These are phyloP conservation scores for Plectrocnemia conspersa DNA, from an alignment of 1,140 invertebrate species.

Conservation along the genomic window DNA sequence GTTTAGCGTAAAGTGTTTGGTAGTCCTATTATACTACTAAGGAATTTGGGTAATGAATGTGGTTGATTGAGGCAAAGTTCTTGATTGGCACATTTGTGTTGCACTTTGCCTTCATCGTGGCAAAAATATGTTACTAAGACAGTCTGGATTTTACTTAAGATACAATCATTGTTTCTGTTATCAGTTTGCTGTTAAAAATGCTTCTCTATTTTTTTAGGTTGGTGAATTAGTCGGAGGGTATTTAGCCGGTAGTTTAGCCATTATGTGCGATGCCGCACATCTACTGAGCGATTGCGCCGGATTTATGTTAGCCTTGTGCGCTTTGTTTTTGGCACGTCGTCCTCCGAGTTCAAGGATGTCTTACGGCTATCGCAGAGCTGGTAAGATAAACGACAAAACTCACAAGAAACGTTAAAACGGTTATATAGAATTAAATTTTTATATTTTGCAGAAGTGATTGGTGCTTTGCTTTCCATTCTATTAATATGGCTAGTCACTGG, in stretches of 20 bases:
- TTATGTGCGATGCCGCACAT: slow-evolving; percentile 82
- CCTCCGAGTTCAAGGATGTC: slow-evolving; percentile 66
- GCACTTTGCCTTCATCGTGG: too few relatives aligned
- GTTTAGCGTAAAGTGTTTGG: too few relatives aligned
- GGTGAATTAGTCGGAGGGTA: slow-evolving; percentile 71
- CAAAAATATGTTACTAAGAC: too few relatives aligned
- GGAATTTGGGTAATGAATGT: too few relatives aligned
- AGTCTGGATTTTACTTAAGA: too few relatives aligned
- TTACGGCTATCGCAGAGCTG: slow-evolving; percentile 75
- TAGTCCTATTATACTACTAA: too few relatives aligned
- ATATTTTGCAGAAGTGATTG: slow-evolving; percentile 55
- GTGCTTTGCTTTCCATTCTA: slow-evolving; percentile 58
- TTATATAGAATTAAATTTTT: not conserved
- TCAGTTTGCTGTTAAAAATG: too few relatives aligned
- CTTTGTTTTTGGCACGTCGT: slow-evolving; percentile 64
- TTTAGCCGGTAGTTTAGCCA: slow-evolving; percentile 73
- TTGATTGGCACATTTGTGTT: too few relatives aligned
- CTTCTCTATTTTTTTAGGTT: slow-evolving; percentile 50
- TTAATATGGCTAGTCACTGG: slow-evolving; percentile 87
- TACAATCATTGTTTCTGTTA: too few relatives aligned
- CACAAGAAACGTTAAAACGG: not conserved
- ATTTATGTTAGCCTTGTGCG: slow-evolving; percentile 73
- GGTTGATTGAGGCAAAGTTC: too few relatives aligned
- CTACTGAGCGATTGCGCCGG: slow-evolving; percentile 78
- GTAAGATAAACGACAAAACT: slow-evolving; percentile 40